phyloP scores from a whole-genome alignment of 2,888 invertebrate species.

The Tenthredo mesomela region DNA sequence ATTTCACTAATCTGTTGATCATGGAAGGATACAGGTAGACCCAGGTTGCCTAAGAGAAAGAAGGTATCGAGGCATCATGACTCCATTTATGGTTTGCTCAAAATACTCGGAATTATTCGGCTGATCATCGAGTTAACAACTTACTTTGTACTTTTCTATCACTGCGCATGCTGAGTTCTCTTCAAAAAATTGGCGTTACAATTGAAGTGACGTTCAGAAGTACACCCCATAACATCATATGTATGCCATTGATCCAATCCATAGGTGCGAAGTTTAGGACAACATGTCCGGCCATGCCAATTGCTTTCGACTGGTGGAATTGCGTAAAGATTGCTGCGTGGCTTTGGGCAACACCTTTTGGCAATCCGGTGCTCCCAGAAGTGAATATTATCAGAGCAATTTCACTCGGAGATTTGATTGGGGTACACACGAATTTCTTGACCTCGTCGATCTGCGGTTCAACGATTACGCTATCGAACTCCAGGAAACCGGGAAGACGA shows the following conservation, averaged over 20 bases:
- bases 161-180: slow-evolving; percentile 64
- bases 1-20: slow-evolving; percentile 60
- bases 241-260: slow-evolving; percentile 69
- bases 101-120: too few relatives aligned
- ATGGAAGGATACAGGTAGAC: slow-evolving; percentile 62
- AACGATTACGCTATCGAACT: not conserved
- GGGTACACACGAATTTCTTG: slow-evolving; percentile 57
- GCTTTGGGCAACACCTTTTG: slow-evolving; percentile 62
- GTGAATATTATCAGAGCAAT: slow-evolving; percentile 69
- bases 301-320: not conserved
- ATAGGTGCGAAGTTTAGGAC: slow-evolving; percentile 57
- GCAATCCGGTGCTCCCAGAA: slow-evolving; percentile 71
- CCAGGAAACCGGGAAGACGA: slow-evolving; percentile 49
- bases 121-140: not conserved
- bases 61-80: not conserved
- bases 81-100: not conserved
- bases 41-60: slow-evolving; percentile 61
- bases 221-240: slow-evolving; percentile 60
- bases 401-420: slow-evolving; percentile 54
- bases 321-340: slow-evolving; percentile 58
- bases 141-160: slow-evolving; percentile 71
- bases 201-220: slow-evolving; percentile 49
- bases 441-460: slow-evolving; percentile 37
- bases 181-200: slow-evolving; percentile 49
- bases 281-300: not conserved